A percentile compares a stretch with the other conserved stretches of the same genome.
These are phyloP conservation scores for Hydra vulgaris DNA, from an alignment of 30 jellyfish, hydroid and myxozoan species.

Conservation along the genomic window DNA sequence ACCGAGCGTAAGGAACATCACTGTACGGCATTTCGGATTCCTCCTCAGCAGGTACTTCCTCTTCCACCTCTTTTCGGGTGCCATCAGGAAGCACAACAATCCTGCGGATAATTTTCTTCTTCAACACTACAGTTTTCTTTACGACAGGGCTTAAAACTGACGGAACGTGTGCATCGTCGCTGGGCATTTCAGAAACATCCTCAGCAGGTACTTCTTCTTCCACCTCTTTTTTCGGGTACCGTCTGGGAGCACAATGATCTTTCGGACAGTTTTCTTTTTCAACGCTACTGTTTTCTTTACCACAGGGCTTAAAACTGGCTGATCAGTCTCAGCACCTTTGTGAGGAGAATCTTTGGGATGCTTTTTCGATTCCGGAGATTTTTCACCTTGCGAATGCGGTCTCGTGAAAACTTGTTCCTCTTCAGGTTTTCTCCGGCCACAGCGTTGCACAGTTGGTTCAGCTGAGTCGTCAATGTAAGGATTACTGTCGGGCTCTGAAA, in stretches of 20 bases:
- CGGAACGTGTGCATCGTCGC: not conserved
- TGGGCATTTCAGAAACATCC: slow-evolving; percentile 7
- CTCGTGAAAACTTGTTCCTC: no score
- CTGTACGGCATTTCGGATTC: slow-evolving; percentile 8
- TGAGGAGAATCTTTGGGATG: not conserved
- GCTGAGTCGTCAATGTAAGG: not conserved
- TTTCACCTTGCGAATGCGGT: not conserved
- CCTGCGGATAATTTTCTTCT: slow-evolving; percentile 44
- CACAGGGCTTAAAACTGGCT: not conserved
- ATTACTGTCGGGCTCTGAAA: not conserved
- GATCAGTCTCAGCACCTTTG: not conserved
- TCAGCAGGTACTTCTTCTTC: slow-evolving; percentile 62
- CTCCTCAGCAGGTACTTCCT: slow-evolving; percentile 40
- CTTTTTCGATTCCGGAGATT: not conserved
- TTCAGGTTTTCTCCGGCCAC: not conserved
- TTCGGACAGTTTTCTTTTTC: slow-evolving; percentile 43
- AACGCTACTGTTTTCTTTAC: slow-evolving; percentile 31
- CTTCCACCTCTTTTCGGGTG: slow-evolving; percentile 57
- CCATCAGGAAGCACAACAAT: slow-evolving; percentile 59
- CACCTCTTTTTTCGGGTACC: slow-evolving; percentile 57
- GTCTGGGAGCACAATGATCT: slow-evolving; percentile 47
- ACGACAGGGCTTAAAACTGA: not conserved
- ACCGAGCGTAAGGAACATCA: not conserved
- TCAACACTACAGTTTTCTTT: slow-evolving; percentile 32
- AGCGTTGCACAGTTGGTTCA: slow-evolving; percentile 1